These are phyloP conservation scores for Pollimyrus isidori DNA, from an alignment of 2,113 vertebrate genomes.

Conservation along the genomic window DNA sequence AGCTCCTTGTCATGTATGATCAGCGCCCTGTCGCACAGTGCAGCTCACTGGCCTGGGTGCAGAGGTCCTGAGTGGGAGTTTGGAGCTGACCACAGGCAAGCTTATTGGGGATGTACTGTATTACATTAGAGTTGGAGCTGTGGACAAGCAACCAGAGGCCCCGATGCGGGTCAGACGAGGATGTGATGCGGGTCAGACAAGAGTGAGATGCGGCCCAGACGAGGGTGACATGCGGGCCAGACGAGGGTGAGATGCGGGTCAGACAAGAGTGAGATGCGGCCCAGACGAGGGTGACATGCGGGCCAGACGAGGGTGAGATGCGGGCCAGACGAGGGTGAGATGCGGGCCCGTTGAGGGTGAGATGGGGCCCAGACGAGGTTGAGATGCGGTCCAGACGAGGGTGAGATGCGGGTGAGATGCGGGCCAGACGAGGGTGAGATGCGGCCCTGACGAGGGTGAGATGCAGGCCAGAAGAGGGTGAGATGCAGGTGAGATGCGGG, in stretches of 20 bases:
- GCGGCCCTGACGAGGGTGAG: too few relatives aligned
- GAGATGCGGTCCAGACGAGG: neutral
- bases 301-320: too few relatives aligned
- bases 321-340: neutral
- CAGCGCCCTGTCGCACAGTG: neutral
- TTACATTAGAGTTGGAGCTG: neutral
- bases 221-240: too few relatives aligned
- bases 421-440: too few relatives aligned
- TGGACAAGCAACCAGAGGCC: neutral
- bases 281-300: too few relatives aligned
- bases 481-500: too few relatives aligned
- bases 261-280: too few relatives aligned
- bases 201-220: too few relatives aligned
- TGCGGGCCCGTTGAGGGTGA: accelerated
- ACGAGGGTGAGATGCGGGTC: too few relatives aligned
- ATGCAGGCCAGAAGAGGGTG: accelerated
- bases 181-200: too few relatives aligned
- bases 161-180: neutral
- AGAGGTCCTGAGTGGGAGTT: neutral
- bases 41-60: neutral
- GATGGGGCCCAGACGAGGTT: accelerated
- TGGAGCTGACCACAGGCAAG: neutral
- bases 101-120: neutral
- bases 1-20: neutral
- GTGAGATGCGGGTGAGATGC: too few relatives aligned